Percentiles rank a stretch among this genome's conserved stretches.
These are phyloP conservation scores for Cuniculus paca DNA, from an alignment of 2,797 vertebrate species.

Conservation along the genomic window DNA sequence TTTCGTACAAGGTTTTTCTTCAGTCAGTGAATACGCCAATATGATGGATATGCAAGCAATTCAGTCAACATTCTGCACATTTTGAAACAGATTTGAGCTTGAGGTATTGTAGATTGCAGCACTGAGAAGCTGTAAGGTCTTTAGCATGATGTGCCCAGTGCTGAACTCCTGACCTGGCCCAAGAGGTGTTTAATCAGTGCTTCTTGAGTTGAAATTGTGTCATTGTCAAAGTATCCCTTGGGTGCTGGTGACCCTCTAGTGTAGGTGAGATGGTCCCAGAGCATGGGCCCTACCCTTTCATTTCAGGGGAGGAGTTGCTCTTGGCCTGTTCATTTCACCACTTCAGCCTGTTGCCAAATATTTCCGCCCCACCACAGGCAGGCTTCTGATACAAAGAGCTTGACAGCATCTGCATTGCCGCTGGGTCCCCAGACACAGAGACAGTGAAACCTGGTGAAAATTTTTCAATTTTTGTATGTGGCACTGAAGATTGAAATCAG, in stretches of 20 bases:
- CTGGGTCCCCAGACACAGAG: neutral
- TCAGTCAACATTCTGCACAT: neutral
- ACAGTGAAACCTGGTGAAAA: neutral
- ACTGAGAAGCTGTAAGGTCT: neutral
- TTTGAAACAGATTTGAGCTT: neutral
- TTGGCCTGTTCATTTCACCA: neutral
- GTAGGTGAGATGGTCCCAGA: neutral
- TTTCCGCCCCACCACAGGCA: neutral
- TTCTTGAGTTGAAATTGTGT: neutral
- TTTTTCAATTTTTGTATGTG: neutral
- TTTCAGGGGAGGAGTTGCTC: neutral
- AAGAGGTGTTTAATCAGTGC: neutral
- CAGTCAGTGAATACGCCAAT: neutral
- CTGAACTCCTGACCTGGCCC: neutral
- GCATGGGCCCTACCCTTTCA: neutral
- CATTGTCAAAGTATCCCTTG: neutral
- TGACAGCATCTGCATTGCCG: neutral
- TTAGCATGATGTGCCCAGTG: neutral
- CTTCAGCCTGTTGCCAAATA: neutral
- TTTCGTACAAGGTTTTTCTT: constrained; percentile 13
- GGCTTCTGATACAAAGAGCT: neutral
- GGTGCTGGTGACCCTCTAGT: neutral
- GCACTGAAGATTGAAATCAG: neutral
- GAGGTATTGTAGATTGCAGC: neutral
- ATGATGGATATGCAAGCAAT: neutral